These are phyloP conservation scores for Xestia xanthographa DNA, from an alignment of 2,888 invertebrate species.

Conservation along the genomic window DNA sequence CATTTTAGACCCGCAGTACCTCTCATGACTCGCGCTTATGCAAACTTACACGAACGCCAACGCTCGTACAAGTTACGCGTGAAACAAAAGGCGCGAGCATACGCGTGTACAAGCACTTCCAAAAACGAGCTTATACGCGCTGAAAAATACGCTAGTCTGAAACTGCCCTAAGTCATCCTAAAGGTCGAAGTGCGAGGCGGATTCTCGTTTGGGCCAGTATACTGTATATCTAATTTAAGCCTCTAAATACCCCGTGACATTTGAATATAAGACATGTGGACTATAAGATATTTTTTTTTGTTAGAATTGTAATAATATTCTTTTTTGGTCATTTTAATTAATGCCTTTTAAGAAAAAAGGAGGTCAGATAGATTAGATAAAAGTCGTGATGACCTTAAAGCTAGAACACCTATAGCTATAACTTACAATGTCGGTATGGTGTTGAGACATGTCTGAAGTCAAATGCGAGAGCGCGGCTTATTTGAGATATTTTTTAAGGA, in stretches of 20 bases:
- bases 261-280: conserved; percentile 31
- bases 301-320: neutral
- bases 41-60: neutral
- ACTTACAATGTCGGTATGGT: neutral
- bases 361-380: neutral
- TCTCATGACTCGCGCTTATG: neutral
- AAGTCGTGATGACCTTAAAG: neutral
- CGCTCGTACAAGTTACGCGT: neutral
- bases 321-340: conserved; percentile 6
- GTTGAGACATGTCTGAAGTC: neutral
- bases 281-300: neutral
- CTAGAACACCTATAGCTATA: neutral
- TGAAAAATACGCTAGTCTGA: neutral
- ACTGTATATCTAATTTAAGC: conserved; percentile 18
- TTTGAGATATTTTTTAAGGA: neutral
- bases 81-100: neutral
- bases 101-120: neutral
- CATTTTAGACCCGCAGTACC: too few species aligned
- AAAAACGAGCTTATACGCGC: neutral
- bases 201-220: conserved; percentile 39
- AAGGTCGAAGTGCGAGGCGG: conserved; percentile 54
- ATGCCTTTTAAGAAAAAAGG: conserved; percentile 1
- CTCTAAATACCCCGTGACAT: conserved; percentile 21
- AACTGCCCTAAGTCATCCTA: conserved; percentile 17
- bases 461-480: neutral